Percentiles rank a stretch among this genome's conserved stretches.
Evolutionary conservation across 2,113 vertebrate genomes (phyloP).

Genomic region (Danionella cerebrum): DNA sequence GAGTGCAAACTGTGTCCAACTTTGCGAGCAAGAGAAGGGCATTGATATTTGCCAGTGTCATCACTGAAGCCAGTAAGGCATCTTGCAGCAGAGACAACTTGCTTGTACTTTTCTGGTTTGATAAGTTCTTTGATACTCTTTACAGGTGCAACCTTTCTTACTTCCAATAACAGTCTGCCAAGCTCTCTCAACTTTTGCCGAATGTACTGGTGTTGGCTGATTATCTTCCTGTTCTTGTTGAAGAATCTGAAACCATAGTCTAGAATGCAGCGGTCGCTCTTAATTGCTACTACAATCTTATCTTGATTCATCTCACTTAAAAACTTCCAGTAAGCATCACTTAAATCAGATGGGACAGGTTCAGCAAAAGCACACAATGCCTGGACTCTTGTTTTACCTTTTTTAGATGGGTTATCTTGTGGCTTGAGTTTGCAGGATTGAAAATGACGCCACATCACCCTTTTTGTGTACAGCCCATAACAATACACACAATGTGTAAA

Average conservation of each 20-base stretch:
- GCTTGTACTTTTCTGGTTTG: background rate
- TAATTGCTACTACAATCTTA: background rate
- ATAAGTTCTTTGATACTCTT: background rate
- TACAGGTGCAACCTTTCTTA: background rate
- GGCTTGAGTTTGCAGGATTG: no score
- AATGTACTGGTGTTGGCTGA: background rate
- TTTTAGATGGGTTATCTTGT: no score
- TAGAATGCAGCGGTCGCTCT: background rate
- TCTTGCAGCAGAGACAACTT: background rate
- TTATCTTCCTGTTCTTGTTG: background rate
- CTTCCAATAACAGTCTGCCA: background rate
- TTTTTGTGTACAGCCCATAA: no score
- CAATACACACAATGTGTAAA: conserved; percentile 25
- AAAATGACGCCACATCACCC: no score
- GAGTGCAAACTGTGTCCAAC: conserved; percentile 1
- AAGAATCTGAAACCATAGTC: background rate
- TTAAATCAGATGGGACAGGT: no score
- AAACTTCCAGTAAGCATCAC: no score
- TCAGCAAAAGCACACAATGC: no score
- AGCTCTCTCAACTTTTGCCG: background rate
- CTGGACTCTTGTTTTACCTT: no score
- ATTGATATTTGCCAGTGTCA: background rate
- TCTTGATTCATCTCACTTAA: no score
- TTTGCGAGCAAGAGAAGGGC: background rate
- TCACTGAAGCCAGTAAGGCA: background rate